Percentiles rank a stretch among this genome's conserved stretches.
Evolutionary conservation across 2,888 invertebrate genomes (phyloP).

Genomic region (Drosophila ustulata): DNA sequence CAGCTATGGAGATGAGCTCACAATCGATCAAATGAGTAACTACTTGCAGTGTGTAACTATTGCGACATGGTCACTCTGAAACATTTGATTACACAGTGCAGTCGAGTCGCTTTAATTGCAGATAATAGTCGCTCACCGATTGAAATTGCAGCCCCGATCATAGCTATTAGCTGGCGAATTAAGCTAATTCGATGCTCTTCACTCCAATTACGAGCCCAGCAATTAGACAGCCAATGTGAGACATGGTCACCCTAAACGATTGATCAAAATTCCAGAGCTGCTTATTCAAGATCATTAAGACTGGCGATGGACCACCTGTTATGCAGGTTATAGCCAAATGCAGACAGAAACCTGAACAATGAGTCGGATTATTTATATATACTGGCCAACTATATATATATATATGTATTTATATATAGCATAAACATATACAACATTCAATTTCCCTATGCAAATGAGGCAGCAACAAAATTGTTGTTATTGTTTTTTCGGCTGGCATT

Average conservation of each 20-base stretch:
- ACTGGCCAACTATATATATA: background rate
- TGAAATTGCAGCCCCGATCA: conserved; percentile 1
- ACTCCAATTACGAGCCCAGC: conserved; percentile 8
- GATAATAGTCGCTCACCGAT: background rate
- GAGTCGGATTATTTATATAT: conserved; percentile 17
- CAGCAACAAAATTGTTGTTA: conserved; percentile 32
- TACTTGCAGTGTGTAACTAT: background rate
- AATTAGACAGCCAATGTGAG: background rate
- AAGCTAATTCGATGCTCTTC: conserved; percentile 5
- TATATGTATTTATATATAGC: conserved; percentile 13
- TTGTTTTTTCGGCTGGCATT: conserved; percentile 41
- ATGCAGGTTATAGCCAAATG: conserved; percentile 39
- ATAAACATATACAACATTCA: conserved; percentile 59
- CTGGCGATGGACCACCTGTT: conserved; percentile 43
- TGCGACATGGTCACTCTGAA: conserved; percentile 9
- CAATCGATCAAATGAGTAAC: background rate
- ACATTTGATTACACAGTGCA: background rate
- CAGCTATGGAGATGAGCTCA: too few species aligned
- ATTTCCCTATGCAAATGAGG: conserved; percentile 76
- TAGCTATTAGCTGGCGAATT: conserved; percentile 12
- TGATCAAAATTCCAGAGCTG: conserved; percentile 21
- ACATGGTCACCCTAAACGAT: conserved; percentile 17
- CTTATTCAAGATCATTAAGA: conserved; percentile 20
- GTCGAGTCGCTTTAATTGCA: background rate
- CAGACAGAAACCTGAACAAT: conserved; percentile 34